These are phyloP conservation scores for Metopolophium dirhodum DNA, from an alignment of 1,140 invertebrate genomes.

Conservation along the genomic window DNA sequence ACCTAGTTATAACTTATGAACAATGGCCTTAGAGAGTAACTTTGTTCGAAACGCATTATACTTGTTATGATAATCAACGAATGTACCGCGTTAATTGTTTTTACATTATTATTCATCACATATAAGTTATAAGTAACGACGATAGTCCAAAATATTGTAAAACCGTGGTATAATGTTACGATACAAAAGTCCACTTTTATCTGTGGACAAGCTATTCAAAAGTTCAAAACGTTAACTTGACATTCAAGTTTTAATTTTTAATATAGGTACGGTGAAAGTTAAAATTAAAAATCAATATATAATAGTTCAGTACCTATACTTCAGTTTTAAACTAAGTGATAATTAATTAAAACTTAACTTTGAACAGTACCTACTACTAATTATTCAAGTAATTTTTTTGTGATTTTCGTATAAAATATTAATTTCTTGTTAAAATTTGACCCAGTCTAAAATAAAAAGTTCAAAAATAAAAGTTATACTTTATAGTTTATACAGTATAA, in stretches of 20 bases:
- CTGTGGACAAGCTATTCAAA: neutral
- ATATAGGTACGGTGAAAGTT: neutral
- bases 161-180: neutral
- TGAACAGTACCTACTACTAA: neutral
- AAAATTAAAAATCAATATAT: neutral
- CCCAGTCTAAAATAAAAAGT: neutral
- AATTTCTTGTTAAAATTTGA: neutral
- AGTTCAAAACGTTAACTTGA: neutral
- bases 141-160: neutral
- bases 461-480: neutral
- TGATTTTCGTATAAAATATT: neutral
- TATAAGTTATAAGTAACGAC: neutral
- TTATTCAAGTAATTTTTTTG: neutral
- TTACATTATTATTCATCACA: neutral
- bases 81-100: neutral
- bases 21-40: neutral
- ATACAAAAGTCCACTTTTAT: neutral
- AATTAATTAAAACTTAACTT: neutral
- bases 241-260: neutral
- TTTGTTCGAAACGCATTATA: neutral
- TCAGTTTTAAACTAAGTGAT: neutral
- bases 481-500: no score
- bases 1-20: neutral
- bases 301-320: neutral
- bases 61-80: neutral